A percentile compares a stretch with the other conserved stretches of the same genome.
These are phyloP conservation scores for Cataglyphis altisquamis DNA, from an alignment of 2,888 invertebrate species.

Conservation along the genomic window DNA sequence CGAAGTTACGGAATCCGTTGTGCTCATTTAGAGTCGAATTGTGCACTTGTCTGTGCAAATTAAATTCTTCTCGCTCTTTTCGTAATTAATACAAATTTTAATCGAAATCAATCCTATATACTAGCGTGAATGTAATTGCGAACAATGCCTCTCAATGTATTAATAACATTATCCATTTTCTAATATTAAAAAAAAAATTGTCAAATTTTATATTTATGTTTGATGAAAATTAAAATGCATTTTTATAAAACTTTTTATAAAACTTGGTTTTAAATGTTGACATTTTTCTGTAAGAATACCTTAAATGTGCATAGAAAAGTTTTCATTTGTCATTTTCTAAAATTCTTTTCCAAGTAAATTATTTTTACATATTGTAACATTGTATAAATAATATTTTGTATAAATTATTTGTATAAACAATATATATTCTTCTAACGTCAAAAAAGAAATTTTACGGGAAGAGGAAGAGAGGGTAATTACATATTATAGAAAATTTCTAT, in stretches of 20 bases:
- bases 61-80: constrained; percentile 13
- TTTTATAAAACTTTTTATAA: not conserved
- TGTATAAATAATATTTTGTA: not conserved
- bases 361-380: not conserved
- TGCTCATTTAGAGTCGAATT: constrained; percentile 38
- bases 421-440: not conserved
- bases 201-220: not conserved
- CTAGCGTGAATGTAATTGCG: not conserved
- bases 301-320: not conserved
- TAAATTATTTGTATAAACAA: too few species aligned
- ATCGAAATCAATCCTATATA: not conserved
- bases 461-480: not conserved
- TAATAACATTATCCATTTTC: not conserved
- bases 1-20: constrained; percentile 26
- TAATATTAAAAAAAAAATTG: not conserved
- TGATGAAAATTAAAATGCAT: not conserved
- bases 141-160: not conserved
- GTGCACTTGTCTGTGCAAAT: constrained; percentile 28
- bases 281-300: not conserved
- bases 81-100: not conserved
- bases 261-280: not conserved
- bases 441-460: not conserved
- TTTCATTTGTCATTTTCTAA: not conserved
- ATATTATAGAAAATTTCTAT: not conserved
- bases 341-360: not conserved